Conservation (phyloP, 2,797 vertebrate genomes). For the Coendou prehensilis region DNA sequence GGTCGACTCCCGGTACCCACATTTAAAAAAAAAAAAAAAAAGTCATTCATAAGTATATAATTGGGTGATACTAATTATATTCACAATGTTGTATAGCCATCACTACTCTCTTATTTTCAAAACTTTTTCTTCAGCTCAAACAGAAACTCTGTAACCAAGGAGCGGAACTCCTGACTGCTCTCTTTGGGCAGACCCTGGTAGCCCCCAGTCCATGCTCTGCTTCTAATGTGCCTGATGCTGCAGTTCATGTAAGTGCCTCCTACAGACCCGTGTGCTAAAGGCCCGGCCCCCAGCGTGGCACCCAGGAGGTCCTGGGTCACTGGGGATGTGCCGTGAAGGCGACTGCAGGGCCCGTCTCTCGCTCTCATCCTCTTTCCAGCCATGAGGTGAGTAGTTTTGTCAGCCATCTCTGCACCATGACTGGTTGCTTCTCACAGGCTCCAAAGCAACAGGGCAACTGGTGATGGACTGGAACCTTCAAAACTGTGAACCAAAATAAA, state of each 20-base stretch:
- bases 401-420: not conserved
- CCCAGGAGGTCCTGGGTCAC: not conserved
- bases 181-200: not conserved
- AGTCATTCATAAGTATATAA: not conserved
- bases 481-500: not conserved
- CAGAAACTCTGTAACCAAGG: not conserved
- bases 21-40: no score
- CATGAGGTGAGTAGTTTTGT: not conserved
- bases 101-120: not conserved
- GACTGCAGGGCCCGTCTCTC: not conserved
- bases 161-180: not conserved
- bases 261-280: not conserved
- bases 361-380: not conserved
- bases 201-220: not conserved
- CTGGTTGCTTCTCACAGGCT: not conserved
- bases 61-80: not conserved
- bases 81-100: not conserved
- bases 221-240: not conserved
- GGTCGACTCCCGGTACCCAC: no score
- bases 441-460: not conserved
- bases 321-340: not conserved
- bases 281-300: not conserved
- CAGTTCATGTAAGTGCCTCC: not conserved
- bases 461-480: not conserved
- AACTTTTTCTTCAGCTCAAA: not conserved